Base-by-base conservation (phyloP, 2,797 vertebrate genomes). In the Jordanella pulchra region DNA sequence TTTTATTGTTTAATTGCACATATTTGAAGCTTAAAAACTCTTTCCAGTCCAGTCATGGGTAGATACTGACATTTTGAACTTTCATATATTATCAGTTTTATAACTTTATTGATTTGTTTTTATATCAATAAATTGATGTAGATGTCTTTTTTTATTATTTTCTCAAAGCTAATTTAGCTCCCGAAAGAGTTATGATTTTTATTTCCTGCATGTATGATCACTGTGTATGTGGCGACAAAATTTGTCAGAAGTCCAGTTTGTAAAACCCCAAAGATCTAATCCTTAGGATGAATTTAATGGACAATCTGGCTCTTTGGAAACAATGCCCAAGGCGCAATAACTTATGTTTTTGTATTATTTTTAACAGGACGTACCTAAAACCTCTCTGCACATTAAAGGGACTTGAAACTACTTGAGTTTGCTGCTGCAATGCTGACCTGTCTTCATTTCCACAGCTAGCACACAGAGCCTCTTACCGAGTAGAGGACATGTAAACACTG, bases 401-500 rank as follows among this genome's bases (percentile, higher is more conserved):
- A 71, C 47, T 70, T 74, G 51, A 32, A 68, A 27, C 53, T 27
- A 35, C 63, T 54, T 65, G 4, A 67, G 55, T 72, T 14, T 77
- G 65, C 79, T 72, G 77, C 74, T 75, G 72, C 76, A 75, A 81
- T 69, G 72, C 67, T 21, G 32, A 78, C 65, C 25, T 78, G 48
- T 75, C 75, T 73, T 50, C 67, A 71, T 79, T 50, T 81, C 78
- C 69, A 75, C 73, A 81, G 68, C 73, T 54, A 54, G 63, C 48
- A n/a, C 65, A 82, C 71, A 86, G 65, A 86, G 83, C 63, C 78
- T 44, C 67, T 86, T 73, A 77, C 74, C 89, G 68, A 81, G 75
- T 80, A 67, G 13, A 67, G 67, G 72, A 69, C 77, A 77, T 71
- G 69, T 75, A 86, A 87, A 85, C 82, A 84, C 75, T 75, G 65